phyloP scores from a whole-genome alignment of 2,888 invertebrate genomes.

The Lasioglossum morio region DNA sequence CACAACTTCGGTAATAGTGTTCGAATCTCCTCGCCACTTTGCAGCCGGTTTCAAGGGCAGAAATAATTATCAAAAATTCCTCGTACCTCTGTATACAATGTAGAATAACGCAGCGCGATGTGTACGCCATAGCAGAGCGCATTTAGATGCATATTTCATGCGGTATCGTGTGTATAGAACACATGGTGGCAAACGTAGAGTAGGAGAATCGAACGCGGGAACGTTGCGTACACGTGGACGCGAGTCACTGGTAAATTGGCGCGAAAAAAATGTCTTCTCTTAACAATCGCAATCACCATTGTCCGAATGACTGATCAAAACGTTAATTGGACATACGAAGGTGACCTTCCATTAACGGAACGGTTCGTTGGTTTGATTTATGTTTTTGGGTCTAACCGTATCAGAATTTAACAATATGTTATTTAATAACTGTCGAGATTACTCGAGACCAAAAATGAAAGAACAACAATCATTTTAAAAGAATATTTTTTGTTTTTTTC shows the following conservation, averaged over 20 bases:
- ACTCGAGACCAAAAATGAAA: too few relatives aligned
- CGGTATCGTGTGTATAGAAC: not conserved
- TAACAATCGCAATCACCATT: not conserved
- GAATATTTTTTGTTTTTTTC: not conserved
- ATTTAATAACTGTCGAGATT: too few relatives aligned
- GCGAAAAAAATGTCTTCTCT: constrained; percentile 39
- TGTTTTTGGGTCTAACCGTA: too few relatives aligned
- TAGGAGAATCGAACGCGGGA: constrained; percentile 23
- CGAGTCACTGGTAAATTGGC: constrained; percentile 46
- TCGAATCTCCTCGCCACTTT: too few relatives aligned
- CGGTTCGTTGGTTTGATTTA: too few relatives aligned
- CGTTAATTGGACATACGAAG: not conserved
- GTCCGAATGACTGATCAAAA: not conserved
- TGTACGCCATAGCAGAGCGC: too few relatives aligned
- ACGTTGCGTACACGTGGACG: constrained; percentile 39
- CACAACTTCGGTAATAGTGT: too few relatives aligned
- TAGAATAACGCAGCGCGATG: not conserved
- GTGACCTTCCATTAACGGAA: too few relatives aligned
- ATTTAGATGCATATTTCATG: not conserved
- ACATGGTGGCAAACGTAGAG: not conserved
- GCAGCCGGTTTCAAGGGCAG: not conserved
- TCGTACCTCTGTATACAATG: not conserved
- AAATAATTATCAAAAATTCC: not conserved
- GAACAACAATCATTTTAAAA: not conserved
- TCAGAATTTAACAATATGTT: too few relatives aligned